Conservation (phyloP, 1,140 invertebrate species). For the Hylaeus volcanicus region DNA sequence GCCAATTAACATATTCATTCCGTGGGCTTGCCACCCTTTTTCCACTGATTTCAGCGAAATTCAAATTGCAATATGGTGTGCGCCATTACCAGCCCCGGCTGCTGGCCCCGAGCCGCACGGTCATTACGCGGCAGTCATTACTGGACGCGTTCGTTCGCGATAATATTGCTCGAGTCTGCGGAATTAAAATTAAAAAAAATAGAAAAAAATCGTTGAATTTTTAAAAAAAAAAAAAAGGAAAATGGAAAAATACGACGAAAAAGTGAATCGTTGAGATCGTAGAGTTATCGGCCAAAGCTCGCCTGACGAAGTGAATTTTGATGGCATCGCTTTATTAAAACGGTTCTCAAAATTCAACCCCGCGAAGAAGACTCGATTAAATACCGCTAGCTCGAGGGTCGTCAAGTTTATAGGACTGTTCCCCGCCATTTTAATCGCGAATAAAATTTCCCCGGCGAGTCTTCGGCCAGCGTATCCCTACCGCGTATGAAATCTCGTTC, state of each 20-base stretch:
- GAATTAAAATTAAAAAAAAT: constrained; percentile 29
- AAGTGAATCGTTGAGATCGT: constrained; percentile 4
- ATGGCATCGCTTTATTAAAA: constrained; percentile 48
- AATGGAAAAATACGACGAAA: background rate
- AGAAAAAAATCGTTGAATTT: background rate
- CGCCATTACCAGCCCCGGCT: constrained; percentile 25
- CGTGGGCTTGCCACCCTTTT: constrained; percentile 51
- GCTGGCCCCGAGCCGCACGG: background rate
- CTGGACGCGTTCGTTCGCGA: constrained; percentile 33
- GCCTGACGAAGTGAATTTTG: constrained; percentile 53
- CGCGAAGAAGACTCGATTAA: background rate
- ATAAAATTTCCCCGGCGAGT: background rate
- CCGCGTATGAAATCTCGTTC: background rate
- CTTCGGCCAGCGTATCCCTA: too few relatives aligned
- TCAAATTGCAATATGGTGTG: constrained; percentile 61
- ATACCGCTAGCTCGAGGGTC: background rate
- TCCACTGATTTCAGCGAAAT: constrained; percentile 58
- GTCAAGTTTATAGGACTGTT: background rate
- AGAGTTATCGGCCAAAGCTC: constrained; percentile 11
- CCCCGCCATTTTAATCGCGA: background rate
- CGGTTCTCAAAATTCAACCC: background rate
- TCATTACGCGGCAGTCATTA: constrained; percentile 58
- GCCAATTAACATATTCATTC: constrained; percentile 79
- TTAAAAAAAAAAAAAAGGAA: background rate
- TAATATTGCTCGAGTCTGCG: constrained; percentile 41